Evolutionary conservation across 2,797 vertebrate species (phyloP), one percentile per base, ranked within the genome.

Genomic region (Choloepus didactylus): DNA sequence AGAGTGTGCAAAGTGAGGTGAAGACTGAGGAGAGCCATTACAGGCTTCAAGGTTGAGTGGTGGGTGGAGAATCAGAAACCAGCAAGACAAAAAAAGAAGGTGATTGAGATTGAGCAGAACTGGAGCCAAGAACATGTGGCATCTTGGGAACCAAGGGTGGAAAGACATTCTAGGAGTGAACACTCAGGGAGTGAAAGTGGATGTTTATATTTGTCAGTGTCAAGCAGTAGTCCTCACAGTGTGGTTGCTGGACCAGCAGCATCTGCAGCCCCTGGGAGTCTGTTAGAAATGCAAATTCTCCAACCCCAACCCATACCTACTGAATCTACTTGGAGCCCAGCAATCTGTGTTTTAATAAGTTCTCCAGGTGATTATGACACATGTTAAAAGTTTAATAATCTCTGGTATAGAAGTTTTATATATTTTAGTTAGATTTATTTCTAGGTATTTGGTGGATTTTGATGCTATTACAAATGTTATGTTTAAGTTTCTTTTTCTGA

Each of bases 391-490:
- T 35, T 93, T 46, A 77, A 94, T 31, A 76, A 23, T 82, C 11
- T 81, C 21, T 31, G 14, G 9, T 10, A 8, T 54, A 70, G 19
- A 67, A 11, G n/a, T 92, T 38, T 64, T 14, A 80, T 5, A 49
- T 9, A 35, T 77, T 35, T 67, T 81, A 54, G 49, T 76, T 92
- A 72, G 49, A 90, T 75, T 94, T 89, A 83, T 80, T 77, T 90
- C 59, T 60, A 87, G 59, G 2, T 41, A 67, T 23, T 83, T 59
- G 0, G 16, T 77, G 59, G 23, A 15, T 56, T 91, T 85, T 29
- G 54, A 81, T 76, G 38, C 31, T 75, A 49, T 21, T 27, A 72
- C 75, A 79, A 83, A 81, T 59, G 12, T 60, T 75, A 56, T 77
- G 82, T 90, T 75, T 1, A 54, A 83, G 76, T 51, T 70, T 60